Evolutionary conservation across 2,888 invertebrate species (phyloP), one percentile per base, ranked within the genome.

Genomic region (Leptinotarsa peninsularis): DNA sequence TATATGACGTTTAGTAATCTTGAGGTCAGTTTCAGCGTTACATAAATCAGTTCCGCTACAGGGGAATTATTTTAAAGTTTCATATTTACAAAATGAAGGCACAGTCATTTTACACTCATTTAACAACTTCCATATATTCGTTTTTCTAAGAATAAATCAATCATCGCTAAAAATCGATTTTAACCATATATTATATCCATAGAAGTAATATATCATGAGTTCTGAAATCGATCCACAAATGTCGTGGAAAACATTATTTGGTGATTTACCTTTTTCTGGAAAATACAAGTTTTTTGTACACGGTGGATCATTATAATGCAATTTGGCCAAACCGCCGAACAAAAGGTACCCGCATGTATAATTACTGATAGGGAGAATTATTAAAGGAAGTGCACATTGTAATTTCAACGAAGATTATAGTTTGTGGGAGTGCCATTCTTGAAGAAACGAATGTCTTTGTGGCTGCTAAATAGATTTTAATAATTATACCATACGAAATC

Each of bases 231-330:
- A 58, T 58, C 23, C 23, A 58, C 21, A 23, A 4, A 27, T 18
- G n/a, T 18, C 18, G 54, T 54, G 58, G 21, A 23, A 4, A 14
- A 23, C 15, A 63, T 63, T 33, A 63, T 43, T 33, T 63, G 17
- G 63, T 63, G 63, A 10, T 63, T 14, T 43, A 63, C n/a, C 33
- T 27, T 43, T 18, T 18, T 43, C 60, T 17, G 60, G 15, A 23
- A 14, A 15, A 23, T 23, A 43, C 5, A 43, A 63, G 10, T 63
- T 63, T 63, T 76, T 73, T 50, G 66, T 76, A 60, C 52, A 66
- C 71, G 67, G 75, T 69, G 73, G 75, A 66, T 78, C 76, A 76
- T 78, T 78, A 78, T 76, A 78, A 78, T 68, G 73, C 73, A 71
- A 78, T 78, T 78, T 78, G 68, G 72, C 69, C 67, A 66, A 71